Base-by-base conservation (phyloP, 2,888 invertebrate species). In the Lasius fuliginosus region DNA sequence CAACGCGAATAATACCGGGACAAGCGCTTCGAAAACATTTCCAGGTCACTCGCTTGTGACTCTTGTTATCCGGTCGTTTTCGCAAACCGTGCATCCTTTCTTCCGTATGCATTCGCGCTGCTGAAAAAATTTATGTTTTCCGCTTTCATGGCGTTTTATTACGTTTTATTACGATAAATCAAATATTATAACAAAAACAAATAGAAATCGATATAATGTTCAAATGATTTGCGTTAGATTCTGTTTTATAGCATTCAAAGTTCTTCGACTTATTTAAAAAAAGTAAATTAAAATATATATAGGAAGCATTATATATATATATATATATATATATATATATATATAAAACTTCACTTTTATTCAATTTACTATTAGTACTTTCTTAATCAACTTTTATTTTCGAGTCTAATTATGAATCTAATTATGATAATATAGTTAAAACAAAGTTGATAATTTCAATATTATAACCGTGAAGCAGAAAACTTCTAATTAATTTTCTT, bases 1-100 rank as follows among this genome's bases (percentile, higher is more conserved):
- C 56, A 40, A 42, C 30, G 40, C 30, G 40, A 77, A 58, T 56
- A 77, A 42, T 56, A 40, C 30, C 56, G 30, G 60, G 60, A 36
- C 36, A 56, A 42, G 30, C 18, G 49, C 42, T 58, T 42, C 69
- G 30, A 77, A 69, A 69, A 77, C 40, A 40, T 77, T 69, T 77
- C 69, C 69, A 77, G 77, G 68, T 77, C 77, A 77, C n/a, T 58
- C 56, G 69, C 40, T n/a, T 58, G 40, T 42, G 23, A 40, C 6
- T 58, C 46, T 58, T 30, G 27, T 18, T 33, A 12, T 77, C 40
- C 69, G n/a, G 18, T 77, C 53, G 27, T 27, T 42, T 30, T 56
- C 53, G 4, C 46, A 27, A 36, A 49, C 15, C 18, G 18, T 36
- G 27, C 15, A 30, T 30, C 30, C n/a, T 69, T 42, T 56, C 27